Evolutionary conservation across 2,113 vertebrate genomes (phyloP).

Genomic region (Forbesichthys agassizii): DNA sequence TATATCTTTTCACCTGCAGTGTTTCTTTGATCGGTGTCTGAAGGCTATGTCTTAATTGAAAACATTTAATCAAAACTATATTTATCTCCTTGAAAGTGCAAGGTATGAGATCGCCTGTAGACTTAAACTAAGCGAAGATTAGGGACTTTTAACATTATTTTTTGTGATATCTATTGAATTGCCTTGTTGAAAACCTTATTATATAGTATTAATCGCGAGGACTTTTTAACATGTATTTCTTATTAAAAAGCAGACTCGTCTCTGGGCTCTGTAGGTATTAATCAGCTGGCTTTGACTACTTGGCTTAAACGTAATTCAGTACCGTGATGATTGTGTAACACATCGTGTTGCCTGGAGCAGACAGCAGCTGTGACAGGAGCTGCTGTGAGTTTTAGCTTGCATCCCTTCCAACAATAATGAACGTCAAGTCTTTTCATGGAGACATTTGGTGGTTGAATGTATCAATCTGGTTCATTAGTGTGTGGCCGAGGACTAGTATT

Average conservation of each 20-base stretch:
- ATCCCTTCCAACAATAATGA: neutral
- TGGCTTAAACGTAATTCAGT: no score
- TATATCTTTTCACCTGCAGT: neutral
- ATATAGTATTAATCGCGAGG: neutral
- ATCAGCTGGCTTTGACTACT: no score
- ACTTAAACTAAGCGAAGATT: no score
- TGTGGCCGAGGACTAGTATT: neutral
- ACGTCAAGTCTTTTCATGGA: neutral
- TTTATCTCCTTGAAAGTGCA: neutral
- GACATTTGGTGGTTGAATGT: neutral
- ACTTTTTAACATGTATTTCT: neutral
- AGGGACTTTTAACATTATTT: neutral
- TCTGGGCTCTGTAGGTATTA: no score
- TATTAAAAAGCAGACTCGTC: neutral
- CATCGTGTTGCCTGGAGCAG: no score
- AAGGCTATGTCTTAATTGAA: constrained; percentile 21
- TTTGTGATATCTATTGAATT: neutral
- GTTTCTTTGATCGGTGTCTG: neutral
- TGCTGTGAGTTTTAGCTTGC: neutral
- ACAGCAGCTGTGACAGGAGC: no score
- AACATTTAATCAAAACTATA: constrained; percentile 23
- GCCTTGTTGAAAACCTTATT: neutral
- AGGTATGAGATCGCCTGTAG: neutral
- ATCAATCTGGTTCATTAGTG: constrained; percentile 2
- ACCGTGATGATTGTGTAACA: no score